These are phyloP conservation scores for Aurelia sp. DNA, from an alignment of 30 jellyfish, hydroid and myxozoan species.

Conservation along the genomic window DNA sequence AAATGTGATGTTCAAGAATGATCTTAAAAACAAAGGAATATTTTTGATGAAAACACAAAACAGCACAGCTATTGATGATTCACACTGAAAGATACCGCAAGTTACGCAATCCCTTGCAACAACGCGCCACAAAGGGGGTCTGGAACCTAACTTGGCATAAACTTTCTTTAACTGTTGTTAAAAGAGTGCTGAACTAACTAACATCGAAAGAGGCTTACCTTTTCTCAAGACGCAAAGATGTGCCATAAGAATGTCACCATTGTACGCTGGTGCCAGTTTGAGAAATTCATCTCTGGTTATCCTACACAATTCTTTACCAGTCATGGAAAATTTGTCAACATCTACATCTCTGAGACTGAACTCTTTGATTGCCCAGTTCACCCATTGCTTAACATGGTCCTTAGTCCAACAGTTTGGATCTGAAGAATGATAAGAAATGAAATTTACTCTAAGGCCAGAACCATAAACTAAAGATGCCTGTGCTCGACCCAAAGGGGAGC, in stretches of 20 bases:
- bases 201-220: slow-evolving; percentile 55
- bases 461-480: no score
- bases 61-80: no score
- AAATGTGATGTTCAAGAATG: no score
- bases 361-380: slow-evolving; percentile 99
- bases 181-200: neutral
- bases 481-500: no score
- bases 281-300: slow-evolving; percentile 93
- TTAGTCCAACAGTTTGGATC: slow-evolving; percentile 99
- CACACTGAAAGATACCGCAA: no score
- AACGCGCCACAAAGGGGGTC: no score
- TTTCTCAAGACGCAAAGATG: slow-evolving; percentile 97
- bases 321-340: slow-evolving; percentile 86
- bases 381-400: slow-evolving; percentile 99
- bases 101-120: no score
- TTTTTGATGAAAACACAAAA: no score
- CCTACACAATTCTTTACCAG: slow-evolving; percentile 89
- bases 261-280: slow-evolving; percentile 97
- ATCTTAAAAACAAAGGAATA: no score
- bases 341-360: slow-evolving; percentile 96
- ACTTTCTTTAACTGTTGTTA: no score
- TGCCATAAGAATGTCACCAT: slow-evolving; percentile 98
- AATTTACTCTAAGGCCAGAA: no score
- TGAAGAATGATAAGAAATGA: neutral
- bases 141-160: no score